Percentiles rank a stretch among this genome's conserved stretches.
These are phyloP conservation scores for Buphagus erythrorhynchus DNA, from an alignment of 2,797 vertebrate species.

Conservation along the genomic window DNA sequence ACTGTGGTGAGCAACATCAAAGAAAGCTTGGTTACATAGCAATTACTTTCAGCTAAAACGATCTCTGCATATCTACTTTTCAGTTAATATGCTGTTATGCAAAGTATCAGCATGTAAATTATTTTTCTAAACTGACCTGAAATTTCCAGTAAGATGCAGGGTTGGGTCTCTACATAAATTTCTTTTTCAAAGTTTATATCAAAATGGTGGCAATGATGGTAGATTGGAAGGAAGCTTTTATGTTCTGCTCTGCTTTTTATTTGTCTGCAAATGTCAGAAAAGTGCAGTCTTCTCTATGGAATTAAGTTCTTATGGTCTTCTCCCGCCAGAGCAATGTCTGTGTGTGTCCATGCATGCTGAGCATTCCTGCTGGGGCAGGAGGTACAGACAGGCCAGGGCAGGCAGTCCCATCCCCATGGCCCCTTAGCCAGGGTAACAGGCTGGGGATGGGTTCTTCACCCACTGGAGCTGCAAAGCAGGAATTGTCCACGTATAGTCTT, in stretches of 20 bases:
- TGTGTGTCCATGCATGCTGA: neutral
- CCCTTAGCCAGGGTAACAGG: neutral
- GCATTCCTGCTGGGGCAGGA: neutral
- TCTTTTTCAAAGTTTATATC: neutral
- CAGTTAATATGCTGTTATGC: neutral
- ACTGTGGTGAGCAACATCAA: neutral
- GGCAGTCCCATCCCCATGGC: neutral
- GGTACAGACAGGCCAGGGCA: neutral
- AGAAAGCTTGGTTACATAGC: neutral
- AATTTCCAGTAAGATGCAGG: neutral
- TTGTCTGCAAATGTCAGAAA: neutral
- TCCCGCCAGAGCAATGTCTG: rapidly evolving
- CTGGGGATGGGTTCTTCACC: neutral
- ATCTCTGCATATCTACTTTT: neutral
- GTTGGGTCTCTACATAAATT: neutral
- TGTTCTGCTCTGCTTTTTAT: neutral
- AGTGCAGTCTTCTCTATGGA: neutral
- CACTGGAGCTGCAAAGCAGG: neutral
- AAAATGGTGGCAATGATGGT: neutral
- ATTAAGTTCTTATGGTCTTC: neutral
- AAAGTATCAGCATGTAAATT: neutral
- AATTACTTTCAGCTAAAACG: neutral
- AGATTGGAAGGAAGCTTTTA: neutral
- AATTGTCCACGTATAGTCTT: neutral
- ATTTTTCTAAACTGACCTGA: neutral